A percentile compares a stretch with the other conserved stretches of the same genome.
Conservation (phyloP, 2,113 vertebrate species). For the Rattus norvegicus region GRCr8 NC_086026.1:120160001-120160500, state of each 20-base stretch:
- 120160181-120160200: background rate
- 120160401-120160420: constrained; percentile 33
- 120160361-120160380: background rate
- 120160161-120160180: background rate
- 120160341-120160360: constrained; percentile 3
- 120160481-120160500: background rate
- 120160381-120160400: background rate
- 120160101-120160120: too few relatives aligned
- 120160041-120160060: too few relatives aligned
- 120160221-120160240: background rate
- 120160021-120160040: too few relatives aligned
- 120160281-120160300: background rate
- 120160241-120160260: background rate
- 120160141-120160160: background rate
- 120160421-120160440: background rate
- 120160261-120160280: background rate
- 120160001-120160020: constrained; percentile 5
- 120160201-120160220: background rate
- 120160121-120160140: background rate
- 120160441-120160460: background rate
- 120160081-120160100: too few relatives aligned
- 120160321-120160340: background rate
- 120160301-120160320: background rate
- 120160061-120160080: too few relatives aligned
- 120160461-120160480: background rate